phyloP scores from a whole-genome alignment of 1,140 invertebrate species.

The Stegodyphus dumicola region DNA sequence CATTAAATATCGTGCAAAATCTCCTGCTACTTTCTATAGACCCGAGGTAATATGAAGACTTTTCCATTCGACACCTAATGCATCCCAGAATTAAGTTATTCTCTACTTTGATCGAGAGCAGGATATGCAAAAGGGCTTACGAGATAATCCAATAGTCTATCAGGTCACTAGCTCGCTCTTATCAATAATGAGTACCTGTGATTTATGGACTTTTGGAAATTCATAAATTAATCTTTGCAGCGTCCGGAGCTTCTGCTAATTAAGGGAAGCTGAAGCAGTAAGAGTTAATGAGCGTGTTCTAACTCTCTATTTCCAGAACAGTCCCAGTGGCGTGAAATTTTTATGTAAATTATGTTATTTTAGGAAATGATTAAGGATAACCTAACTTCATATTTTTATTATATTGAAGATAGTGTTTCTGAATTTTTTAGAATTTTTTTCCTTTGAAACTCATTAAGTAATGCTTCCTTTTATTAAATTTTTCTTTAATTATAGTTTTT shows the following conservation, averaged over 20 bases:
- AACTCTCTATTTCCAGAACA: conserved; percentile 5
- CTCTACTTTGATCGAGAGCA: too few relatives aligned
- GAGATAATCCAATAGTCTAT: background rate
- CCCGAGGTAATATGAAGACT: too few relatives aligned
- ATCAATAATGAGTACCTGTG: conserved; percentile 56
- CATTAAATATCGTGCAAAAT: too few relatives aligned
- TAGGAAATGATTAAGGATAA: conserved; percentile 44
- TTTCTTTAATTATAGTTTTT: too few relatives aligned
- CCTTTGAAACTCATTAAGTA: too few relatives aligned
- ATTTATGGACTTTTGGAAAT: conserved; percentile 56
- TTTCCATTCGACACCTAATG: background rate
- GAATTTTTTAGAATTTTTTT: too few relatives aligned
- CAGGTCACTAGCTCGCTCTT: conserved; percentile 16
- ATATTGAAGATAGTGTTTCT: too few relatives aligned
- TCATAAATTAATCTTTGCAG: conserved; percentile 54
- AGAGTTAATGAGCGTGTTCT: conserved; percentile 33
- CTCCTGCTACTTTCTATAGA: too few relatives aligned
- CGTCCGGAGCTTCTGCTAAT: conserved; percentile 43
- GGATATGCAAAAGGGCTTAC: too few relatives aligned
- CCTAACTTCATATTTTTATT: conserved; percentile 30
- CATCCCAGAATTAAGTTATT: too few relatives aligned
- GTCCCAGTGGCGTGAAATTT: conserved; percentile 24
- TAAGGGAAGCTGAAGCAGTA: conserved; percentile 8
- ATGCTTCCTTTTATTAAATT: too few relatives aligned
- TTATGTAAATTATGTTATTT: conserved; percentile 58